These are phyloP conservation scores for Goniozus legneri DNA, from an alignment of 1,140 invertebrate genomes.

Conservation along the genomic window DNA sequence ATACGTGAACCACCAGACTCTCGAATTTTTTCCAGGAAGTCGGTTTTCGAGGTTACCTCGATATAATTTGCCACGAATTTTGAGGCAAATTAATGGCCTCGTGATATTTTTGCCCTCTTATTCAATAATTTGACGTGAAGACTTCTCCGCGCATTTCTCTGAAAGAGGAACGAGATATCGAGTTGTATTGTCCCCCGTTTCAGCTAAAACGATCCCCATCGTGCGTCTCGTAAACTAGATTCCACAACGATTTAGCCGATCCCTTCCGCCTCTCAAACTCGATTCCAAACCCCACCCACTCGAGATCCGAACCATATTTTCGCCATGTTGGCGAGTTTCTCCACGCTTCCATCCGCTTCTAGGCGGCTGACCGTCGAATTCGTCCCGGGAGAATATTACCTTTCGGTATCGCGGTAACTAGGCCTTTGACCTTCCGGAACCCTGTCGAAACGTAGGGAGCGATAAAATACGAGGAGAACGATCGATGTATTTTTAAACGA, in stretches of 20 bases:
- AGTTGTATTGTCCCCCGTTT: not conserved
- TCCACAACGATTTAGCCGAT: slow-evolving; percentile 32
- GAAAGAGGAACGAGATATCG: too few species aligned
- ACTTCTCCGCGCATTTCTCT: too few species aligned
- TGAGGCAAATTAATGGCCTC: too few species aligned
- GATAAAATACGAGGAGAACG: not conserved
- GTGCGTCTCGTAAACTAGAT: slow-evolving; percentile 38
- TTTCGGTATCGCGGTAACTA: not conserved
- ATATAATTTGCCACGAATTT: too few species aligned
- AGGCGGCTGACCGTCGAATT: slow-evolving; percentile 27
- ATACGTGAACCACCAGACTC: too few species aligned
- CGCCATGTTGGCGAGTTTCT: slow-evolving; percentile 49
- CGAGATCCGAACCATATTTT: slow-evolving; percentile 51
- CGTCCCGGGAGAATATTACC: not conserved
- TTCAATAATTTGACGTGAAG: too few species aligned
- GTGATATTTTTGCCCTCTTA: too few species aligned
- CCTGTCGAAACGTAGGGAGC: not conserved
- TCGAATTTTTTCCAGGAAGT: too few species aligned
- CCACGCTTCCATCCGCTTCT: slow-evolving; percentile 20
- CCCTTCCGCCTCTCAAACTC: not conserved
- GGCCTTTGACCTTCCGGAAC: not conserved
- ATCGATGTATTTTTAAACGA: too few species aligned
- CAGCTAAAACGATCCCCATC: slow-evolving; percentile 16
- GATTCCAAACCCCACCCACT: too few species aligned
- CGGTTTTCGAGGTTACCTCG: too few species aligned